phyloP scores from a whole-genome alignment of 1,140 invertebrate genomes.

The Drosophila paulistorum region DNA sequence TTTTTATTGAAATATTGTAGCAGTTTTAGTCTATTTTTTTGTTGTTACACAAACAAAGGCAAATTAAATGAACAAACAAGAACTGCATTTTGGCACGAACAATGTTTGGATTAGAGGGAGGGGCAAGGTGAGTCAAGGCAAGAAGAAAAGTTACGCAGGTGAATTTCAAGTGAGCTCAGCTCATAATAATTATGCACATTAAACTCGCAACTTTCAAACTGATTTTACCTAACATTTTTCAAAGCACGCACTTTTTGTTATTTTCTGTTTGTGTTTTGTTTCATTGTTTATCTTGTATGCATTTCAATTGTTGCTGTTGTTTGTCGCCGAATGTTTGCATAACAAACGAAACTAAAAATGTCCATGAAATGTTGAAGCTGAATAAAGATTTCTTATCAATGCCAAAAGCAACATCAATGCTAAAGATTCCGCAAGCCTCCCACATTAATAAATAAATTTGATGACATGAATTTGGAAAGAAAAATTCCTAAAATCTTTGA shows the following conservation, averaged over 20 bases:
- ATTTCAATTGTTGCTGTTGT: slow-evolving; percentile 38
- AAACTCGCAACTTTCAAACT: slow-evolving; percentile 60
- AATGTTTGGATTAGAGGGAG: neutral
- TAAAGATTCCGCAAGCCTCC: neutral
- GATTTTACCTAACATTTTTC: slow-evolving; percentile 46
- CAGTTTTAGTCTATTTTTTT: slow-evolving; percentile 31
- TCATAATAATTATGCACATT: slow-evolving; percentile 65
- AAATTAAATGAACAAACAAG: slow-evolving; percentile 47
- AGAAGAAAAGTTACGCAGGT: slow-evolving; percentile 54
- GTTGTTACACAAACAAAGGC: slow-evolving; percentile 36
- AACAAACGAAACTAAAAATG: slow-evolving; percentile 11
- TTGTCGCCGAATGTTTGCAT: slow-evolving; percentile 37
- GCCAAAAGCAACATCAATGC: slow-evolving; percentile 14
- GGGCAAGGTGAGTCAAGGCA: neutral
- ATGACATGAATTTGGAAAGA: too few species aligned
- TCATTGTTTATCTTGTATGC: slow-evolving; percentile 58
- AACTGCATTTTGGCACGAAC: slow-evolving; percentile 72
- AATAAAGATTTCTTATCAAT: slow-evolving; percentile 3
- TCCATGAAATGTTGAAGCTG: slow-evolving; percentile 4
- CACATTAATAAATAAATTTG: neutral
- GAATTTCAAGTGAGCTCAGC: slow-evolving; percentile 38
- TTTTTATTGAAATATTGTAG: slow-evolving; percentile 16
- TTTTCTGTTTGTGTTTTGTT: slow-evolving; percentile 20
- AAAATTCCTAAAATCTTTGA: too few species aligned
- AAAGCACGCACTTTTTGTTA: slow-evolving; percentile 66